Conservation (phyloP, 2,888 invertebrate genomes). For the Melipona beecheii region DNA sequence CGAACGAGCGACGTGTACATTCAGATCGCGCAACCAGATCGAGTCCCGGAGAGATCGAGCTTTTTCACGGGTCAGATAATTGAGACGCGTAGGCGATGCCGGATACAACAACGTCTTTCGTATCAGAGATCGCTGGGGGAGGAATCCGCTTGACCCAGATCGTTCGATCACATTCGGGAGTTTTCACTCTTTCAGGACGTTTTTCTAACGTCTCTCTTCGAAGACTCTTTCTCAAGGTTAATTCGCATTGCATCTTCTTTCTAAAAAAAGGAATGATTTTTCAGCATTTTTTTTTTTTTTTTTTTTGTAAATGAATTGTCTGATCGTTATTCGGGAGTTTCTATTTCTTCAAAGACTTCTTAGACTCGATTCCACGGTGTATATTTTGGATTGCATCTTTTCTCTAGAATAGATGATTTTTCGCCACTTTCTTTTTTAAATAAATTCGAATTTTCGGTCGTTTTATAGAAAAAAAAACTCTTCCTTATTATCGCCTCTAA, state of each 20-base stretch:
- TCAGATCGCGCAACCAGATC: conserved; percentile 9
- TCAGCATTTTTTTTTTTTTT: too few relatives aligned
- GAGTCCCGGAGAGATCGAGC: not conserved
- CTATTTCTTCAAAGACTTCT: not conserved
- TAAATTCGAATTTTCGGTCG: not conserved
- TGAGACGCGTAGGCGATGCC: conserved; percentile 26
- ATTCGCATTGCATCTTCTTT: too few relatives aligned
- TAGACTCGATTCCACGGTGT: not conserved
- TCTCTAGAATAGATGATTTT: not conserved
- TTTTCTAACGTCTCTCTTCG: not conserved
- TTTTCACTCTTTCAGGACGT: not conserved
- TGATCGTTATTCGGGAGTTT: too few relatives aligned
- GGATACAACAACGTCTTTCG: not conserved
- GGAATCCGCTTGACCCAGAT: conserved; percentile 2
- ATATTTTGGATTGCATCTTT: not conserved
- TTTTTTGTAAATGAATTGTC: too few relatives aligned
- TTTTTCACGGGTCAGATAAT: conserved; percentile 31
- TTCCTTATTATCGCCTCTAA: not conserved
- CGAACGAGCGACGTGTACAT: not conserved
- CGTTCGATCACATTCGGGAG: too few relatives aligned
- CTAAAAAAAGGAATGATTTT: too few relatives aligned
- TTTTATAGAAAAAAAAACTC: not conserved
- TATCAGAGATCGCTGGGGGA: not conserved
- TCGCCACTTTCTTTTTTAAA: not conserved
- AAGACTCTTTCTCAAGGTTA: fast-evolving